Percentiles rank a stretch among this genome's conserved stretches.
These are phyloP conservation scores for Calyptommatus sinebrachiatus DNA, from an alignment of 2,113 vertebrate species.

Conservation along the genomic window DNA sequence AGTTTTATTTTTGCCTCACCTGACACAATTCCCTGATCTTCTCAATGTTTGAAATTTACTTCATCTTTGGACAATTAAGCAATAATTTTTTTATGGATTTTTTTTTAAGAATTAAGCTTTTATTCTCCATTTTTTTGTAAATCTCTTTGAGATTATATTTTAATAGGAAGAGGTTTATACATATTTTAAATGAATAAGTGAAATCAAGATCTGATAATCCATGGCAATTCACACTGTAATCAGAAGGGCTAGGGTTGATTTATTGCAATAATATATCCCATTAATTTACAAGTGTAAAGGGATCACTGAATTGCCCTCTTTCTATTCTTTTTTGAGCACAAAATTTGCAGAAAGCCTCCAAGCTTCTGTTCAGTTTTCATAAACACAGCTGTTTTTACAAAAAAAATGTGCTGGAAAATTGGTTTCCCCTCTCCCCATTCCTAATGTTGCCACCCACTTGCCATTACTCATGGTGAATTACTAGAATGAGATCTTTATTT, in stretches of 20 bases:
- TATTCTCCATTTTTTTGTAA: too few species aligned
- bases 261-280: background rate
- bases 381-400: background rate
- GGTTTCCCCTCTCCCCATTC: background rate
- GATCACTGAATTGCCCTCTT: background rate
- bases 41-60: background rate
- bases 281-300: background rate
- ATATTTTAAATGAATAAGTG: background rate
- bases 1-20: background rate
- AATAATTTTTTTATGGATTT: too few species aligned
- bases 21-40: background rate
- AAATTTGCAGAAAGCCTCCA: background rate
- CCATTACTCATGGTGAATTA: background rate
- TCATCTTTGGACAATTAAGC: background rate
- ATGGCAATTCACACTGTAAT: background rate
- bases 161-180: too few species aligned
- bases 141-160: too few species aligned
- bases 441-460: background rate
- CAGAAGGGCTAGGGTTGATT: background rate
- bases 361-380: background rate
- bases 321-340: slow-evolving; percentile 1
- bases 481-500: background rate
- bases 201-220: background rate
- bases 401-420: background rate
- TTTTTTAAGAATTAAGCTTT: too few species aligned